phyloP scores from a whole-genome alignment of 1,140 invertebrate genomes.

The Brachionus sp. region DNA sequence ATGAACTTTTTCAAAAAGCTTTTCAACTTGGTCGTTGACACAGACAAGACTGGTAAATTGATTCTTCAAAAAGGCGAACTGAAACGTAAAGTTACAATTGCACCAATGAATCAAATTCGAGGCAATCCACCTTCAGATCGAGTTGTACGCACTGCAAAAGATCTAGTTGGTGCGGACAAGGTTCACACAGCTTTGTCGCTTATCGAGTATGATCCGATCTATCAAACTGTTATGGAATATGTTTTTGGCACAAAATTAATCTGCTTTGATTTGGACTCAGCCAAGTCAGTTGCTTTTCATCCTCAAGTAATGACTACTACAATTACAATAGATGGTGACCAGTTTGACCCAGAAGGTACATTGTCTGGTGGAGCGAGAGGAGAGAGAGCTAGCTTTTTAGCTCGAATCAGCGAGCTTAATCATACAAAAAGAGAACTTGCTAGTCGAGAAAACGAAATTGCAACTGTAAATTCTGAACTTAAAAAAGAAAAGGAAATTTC shows the following conservation, averaged over 20 bases:
- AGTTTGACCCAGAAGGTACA: conserved; percentile 80
- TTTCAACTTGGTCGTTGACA: conserved; percentile 85
- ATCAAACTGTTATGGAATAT: conserved; percentile 76
- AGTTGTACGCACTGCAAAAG: conserved; percentile 65
- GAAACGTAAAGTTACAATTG: conserved; percentile 72
- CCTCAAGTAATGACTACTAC: conserved; percentile 62
- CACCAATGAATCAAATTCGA: conserved; percentile 87
- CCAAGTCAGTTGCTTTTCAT: conserved; percentile 74
- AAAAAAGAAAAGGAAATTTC: conserved; percentile 23
- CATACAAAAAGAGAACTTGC: conserved; percentile 61
- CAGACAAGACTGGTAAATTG: conserved; percentile 72
- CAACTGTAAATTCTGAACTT: conserved; percentile 52
- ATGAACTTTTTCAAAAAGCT: conserved; percentile 55
- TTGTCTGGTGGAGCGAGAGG: conserved; percentile 72
- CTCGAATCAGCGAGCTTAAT: neutral
- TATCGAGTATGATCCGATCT: conserved; percentile 70
- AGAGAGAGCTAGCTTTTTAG: neutral
- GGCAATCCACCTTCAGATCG: conserved; percentile 64
- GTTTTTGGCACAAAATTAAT: conserved; percentile 82
- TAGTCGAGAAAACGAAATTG: conserved; percentile 61
- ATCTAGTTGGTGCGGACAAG: conserved; percentile 60
- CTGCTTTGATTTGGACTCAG: conserved; percentile 74
- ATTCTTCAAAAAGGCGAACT: conserved; percentile 77
- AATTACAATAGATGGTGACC: conserved; percentile 86
- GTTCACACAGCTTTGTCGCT: conserved; percentile 77